Evolutionary conservation across 2,113 vertebrate species (phyloP), one percentile per base, ranked within the genome.

Genomic region (Chaenocephalus aceratus): DNA sequence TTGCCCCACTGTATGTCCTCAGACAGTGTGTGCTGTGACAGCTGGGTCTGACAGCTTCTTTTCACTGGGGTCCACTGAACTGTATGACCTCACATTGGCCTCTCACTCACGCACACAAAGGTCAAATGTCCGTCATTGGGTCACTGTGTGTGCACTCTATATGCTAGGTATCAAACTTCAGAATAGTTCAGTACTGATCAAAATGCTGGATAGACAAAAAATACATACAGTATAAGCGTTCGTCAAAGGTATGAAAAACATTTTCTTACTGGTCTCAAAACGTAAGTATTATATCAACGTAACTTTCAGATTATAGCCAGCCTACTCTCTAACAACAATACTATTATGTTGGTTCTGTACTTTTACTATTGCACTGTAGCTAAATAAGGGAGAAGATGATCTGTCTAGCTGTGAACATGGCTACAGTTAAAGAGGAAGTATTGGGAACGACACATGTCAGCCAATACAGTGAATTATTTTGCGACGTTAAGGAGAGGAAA

Each of bases 51-150:
- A 74, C 53, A 21, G 75, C 70, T 72, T 68, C 70, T 83, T 80
- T 83, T 80, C 69, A 85, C 59, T 23, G 51, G 44, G 85, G 82
- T 87, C 85, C 73, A 75, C 72, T 88, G 85, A 91, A 91, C 90
- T 83, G 78, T 86, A 53, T 88, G 86, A 89, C 86, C 89, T 85
- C 67, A 52, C 21, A 7, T 26, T 67, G 73, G 58, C 81, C 79
- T 57, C 86, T 56, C 77, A 54, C 66, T 12, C 66, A 75, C 26
- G 57, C 56, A 73, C 58, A 48, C 46, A 15, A 10, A 87, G 88
- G 85, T 89, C 80, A 86, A 61, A 85, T 72, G 70, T 44, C 68
- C n/a, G 46, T 60, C 57, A 53, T 53, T 26, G 85, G 77, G 73
- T 85, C 80, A 44, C 26, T 73, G 63, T 54, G 71, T 30, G 57